Evolutionary conservation across 1,140 invertebrate genomes (phyloP), one percentile per base, ranked within the genome.

Genomic region (Cheumatopsyche charites): DNA sequence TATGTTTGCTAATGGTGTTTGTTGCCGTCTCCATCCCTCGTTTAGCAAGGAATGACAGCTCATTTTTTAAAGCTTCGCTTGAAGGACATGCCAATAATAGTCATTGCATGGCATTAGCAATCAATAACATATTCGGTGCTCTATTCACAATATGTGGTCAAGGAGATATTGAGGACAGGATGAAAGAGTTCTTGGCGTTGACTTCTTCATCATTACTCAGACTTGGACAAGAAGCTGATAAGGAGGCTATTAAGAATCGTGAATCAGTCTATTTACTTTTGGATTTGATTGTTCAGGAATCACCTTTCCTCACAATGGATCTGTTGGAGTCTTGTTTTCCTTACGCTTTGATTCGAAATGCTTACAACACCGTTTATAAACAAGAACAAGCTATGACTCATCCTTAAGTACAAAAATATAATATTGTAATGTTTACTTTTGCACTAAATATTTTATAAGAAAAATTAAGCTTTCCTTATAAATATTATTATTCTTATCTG

Each of bases 81-180:
- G 95, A 98, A 85, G 96, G 94, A 0, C 96, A 98, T 81, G 90
- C 93, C 0, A 99, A 99, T 83, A 99, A 99, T 81, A 97, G 96
- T 73, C 98, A 99, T 80, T 99, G 97, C 78, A 91, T 99, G 85
- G 94, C 96, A 1, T 88, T 94, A 26, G 97, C 97, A 0, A 93
- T 99, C 45, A 99, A 99, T 80, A 93, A 96, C 77, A 94, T 99
- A 70, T 98, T 98, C 79, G 96, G 94, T 19, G 97, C 97, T 0
- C 81, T 99, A 19, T 99, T 99, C 79, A 96, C 95, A 0, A 93
- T 98, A 68, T 96, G 96, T 80, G 94, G 93, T 1, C 91, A 94
- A 78, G 94, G 92, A 21, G 98, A 99, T 80, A 96, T 98, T 76
- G 96, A 98, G 79, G 96, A 98, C 79, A 88, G 98, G 71, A 94